These are phyloP conservation scores for Rhinogobius similis DNA, from an alignment of 2,113 vertebrate species.

Conservation along the genomic window DNA sequence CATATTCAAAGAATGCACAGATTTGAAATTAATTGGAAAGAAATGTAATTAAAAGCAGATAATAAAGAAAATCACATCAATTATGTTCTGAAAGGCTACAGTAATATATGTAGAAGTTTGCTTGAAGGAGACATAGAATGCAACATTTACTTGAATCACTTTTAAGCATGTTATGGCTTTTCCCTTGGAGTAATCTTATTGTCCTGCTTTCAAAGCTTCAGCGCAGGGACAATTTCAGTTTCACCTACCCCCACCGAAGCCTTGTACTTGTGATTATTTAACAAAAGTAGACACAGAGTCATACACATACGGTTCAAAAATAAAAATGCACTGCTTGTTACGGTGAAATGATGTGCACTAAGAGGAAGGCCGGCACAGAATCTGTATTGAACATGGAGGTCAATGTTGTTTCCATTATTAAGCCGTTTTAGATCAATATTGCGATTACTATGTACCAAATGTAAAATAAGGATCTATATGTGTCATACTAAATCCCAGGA, in stretches of 20 bases:
- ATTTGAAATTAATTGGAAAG: neutral
- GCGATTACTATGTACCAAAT: neutral
- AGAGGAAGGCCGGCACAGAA: too few relatives aligned
- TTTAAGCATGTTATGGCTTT: neutral
- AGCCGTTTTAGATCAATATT: too few relatives aligned
- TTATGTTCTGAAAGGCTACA: neutral
- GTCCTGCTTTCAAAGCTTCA: too few relatives aligned
- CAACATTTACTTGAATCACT: neutral
- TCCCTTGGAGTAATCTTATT: neutral
- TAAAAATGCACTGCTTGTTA: neutral
- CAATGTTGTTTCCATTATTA: too few relatives aligned
- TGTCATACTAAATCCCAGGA: neutral
- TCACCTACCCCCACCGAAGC: too few relatives aligned
- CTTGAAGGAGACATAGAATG: neutral
- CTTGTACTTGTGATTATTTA: too few relatives aligned
- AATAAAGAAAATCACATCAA: neutral
- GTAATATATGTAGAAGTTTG: neutral
- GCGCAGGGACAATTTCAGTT: too few relatives aligned
- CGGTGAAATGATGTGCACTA: neutral
- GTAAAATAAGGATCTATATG: neutral
- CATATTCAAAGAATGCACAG: neutral
- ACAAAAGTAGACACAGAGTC: too few relatives aligned
- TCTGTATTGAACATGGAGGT: too few relatives aligned
- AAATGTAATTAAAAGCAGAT: neutral
- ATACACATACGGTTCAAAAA: neutral